A percentile compares a stretch with the other conserved stretches of the same genome.
Conservation (phyloP, 30 jellyfish, hydroid and myxozoan species). For the Mastigias papua region DNA sequence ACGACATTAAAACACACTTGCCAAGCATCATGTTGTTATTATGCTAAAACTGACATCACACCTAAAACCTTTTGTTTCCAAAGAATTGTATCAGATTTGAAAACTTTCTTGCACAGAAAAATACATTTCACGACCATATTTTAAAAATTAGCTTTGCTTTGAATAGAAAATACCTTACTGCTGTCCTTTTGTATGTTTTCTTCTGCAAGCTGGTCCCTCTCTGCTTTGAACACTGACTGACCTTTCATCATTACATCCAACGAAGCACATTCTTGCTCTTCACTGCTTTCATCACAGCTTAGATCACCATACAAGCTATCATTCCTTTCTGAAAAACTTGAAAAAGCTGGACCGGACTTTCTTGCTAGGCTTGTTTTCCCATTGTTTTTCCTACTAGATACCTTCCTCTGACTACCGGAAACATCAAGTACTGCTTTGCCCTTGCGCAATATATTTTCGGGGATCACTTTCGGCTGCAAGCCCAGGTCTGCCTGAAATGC, state of each 20-base stretch:
- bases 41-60: too few relatives aligned
- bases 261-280: neutral
- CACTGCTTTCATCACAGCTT: neutral
- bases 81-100: too few relatives aligned
- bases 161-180: neutral
- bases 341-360: neutral
- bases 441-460: conserved; percentile 21
- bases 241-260: conserved; percentile 67
- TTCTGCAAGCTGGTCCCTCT: neutral
- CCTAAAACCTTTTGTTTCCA: too few relatives aligned
- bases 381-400: neutral
- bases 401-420: conserved; percentile 47
- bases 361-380: neutral
- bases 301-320: neutral
- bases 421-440: conserved; percentile 67
- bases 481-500: conserved; percentile 35
- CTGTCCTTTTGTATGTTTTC: neutral
- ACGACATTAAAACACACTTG: too few relatives aligned
- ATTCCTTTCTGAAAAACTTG: neutral
- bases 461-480: neutral
- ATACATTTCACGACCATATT: too few relatives aligned
- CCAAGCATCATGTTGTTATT: too few relatives aligned
- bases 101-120: too few relatives aligned
- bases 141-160: neutral
- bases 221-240: conserved; percentile 5